Evolutionary conservation across 2,113 vertebrate species (phyloP), one percentile per base, ranked within the genome.

Genomic region (Gavialis gangeticus): DNA sequence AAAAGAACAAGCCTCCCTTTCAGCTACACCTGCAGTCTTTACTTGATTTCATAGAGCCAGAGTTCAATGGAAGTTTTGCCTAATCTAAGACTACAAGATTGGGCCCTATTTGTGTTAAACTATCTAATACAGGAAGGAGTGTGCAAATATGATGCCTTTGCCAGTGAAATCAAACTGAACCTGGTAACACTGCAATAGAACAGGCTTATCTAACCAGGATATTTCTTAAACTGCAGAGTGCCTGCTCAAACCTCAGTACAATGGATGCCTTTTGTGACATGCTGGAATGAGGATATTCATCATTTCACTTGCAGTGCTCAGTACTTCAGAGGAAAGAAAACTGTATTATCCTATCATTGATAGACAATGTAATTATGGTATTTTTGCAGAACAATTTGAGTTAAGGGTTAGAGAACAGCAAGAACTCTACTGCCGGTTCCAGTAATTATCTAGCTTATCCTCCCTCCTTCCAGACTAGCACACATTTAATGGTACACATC

Each of bases 201-300:
- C 24, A 73, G 69, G 69, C 34, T 73, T 30, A 73, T 73, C 34
- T 46, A 34, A 46, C 69, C 46, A 30, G 30, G 21, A 46, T 34
- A 73, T 24, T 46, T 73, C 34, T 73, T 37, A 73, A 73, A 46
- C 30, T 73, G 12, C 69, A 73, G 22, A 22, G 9, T 54, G 67
- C 0, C 0, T 55, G 67, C 0, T 0, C 28, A 57, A 77, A 64
- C 6, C 69, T 73, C 0, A 0, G n/a, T 60, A 8, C n/a, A 81
- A 7, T 4, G 58, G 66, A 5, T 76, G 69, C 34, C 34, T 73
- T 34, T 12, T 25, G 69, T 24, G 46, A 73, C 21, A 34, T 73
- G 34, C 69, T 46, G 69, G 24, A 73, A 3, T 24, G 69, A 73
- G 34, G 46, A 11, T 4, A 46, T 13, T 46, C 34, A 71, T 8